Evolutionary conservation across 2,113 vertebrate species (phyloP).

Genomic region (Craseonycteris thonglongyai): DNA sequence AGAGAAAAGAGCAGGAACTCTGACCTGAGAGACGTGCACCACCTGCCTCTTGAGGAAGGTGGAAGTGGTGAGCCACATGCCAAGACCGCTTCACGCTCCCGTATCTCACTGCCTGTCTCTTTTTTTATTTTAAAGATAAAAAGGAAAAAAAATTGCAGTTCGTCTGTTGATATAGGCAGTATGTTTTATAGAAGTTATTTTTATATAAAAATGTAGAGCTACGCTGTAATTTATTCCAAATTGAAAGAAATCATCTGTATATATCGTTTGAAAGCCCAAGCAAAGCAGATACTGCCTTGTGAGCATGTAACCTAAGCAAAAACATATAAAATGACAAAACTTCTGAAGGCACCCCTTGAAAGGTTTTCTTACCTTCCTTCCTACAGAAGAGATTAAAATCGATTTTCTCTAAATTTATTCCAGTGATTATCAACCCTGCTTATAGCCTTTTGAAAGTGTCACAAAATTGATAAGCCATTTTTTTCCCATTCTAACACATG

Average conservation of each 20-base stretch:
- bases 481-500: constrained; percentile 20
- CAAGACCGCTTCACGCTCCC: neutral
- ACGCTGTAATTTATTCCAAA: constrained; percentile 1
- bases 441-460: neutral
- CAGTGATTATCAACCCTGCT: neutral
- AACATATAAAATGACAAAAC: constrained; percentile 6
- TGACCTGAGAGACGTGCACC: neutral
- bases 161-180: neutral
- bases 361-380: neutral
- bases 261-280: neutral
- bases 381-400: neutral
- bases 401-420: constrained; percentile 22
- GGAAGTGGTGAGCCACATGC: neutral
- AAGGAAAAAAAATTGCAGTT: neutral
- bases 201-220: neutral
- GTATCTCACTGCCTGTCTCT: neutral
- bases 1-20: neutral
- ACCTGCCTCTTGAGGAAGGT: neutral
- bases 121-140: neutral
- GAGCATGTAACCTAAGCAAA: neutral
- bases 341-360: neutral
- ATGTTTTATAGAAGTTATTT: neutral
- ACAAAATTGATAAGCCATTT: neutral
- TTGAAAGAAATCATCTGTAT: neutral
- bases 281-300: neutral